Evolutionary conservation across 92 coral and sea anemone genomes (phyloP), one percentile per base, ranked within the genome.

Genomic region (Ricordea florida): DNA sequence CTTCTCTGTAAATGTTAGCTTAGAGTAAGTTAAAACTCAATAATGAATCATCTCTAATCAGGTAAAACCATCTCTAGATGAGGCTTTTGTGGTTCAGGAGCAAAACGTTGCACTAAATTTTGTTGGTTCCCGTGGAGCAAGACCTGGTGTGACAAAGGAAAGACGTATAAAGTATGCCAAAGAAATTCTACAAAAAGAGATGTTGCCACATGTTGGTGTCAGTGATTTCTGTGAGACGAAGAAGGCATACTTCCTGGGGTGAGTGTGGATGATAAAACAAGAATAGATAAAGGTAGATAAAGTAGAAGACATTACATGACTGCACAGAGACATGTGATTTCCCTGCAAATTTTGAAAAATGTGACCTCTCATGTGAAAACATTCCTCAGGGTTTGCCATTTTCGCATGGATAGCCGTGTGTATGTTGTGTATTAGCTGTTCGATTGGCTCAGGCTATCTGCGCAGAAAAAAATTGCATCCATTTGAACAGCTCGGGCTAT

Each of bases 201-300:
- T 94, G 98, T 73, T 92, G 6, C 98, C 98, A 18, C 98, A 94
- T 83, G 98, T 92, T 75, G 98, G 98, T 44, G 98, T 94, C 29
- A 94, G 98, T 64, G 98, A 94, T 82, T 94, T 94, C 69, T 94
- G 98, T 83, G 98, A 94, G 64, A 94, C 98, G 4, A 94, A 94
- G 62, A 94, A 94, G 66, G 98, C 98, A 2, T 94, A 94, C 80
- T 94, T 94, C 46, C 73, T 94, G 16, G 98, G 98, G 98, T 94
- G 26, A 87, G 96, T 51, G n/a, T n/a, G n/a, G n/a, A n/a, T n/a
- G n/a, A n/a, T n/a, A n/a, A n/a, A n/a, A n/a, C n/a, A n/a, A n/a
- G n/a, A n/a, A n/a, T n/a, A n/a, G n/a, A n/a, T n/a, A n/a, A n/a
- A n/a, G n/a, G n/a, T n/a, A n/a, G n/a, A n/a, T n/a, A n/a, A n/a